Evolutionary conservation across 64 coral and sea anemone genomes (phyloP).

Genomic region (Porites lutea): DNA sequence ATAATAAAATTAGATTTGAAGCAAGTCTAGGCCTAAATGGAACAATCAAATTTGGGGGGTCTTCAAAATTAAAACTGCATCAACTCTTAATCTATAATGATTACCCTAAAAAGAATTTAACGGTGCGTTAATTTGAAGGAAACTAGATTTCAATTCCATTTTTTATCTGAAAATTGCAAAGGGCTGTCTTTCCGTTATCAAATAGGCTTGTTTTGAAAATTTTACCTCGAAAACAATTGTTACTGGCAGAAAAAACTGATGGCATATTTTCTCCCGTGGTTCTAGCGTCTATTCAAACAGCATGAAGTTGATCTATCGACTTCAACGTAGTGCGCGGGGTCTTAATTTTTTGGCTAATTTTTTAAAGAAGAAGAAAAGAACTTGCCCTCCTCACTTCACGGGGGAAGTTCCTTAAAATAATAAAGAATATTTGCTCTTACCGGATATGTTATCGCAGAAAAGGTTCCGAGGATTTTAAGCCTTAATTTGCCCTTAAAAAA

Average conservation of each 20-base stretch:
- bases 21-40: neutral
- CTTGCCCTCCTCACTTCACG: neutral
- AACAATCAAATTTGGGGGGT: neutral
- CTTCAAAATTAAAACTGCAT: neutral
- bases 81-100: neutral
- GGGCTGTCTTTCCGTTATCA: conserved; percentile 4
- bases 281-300: neutral
- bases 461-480: neutral
- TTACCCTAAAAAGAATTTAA: neutral
- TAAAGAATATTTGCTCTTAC: neutral
- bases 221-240: neutral
- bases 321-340: neutral
- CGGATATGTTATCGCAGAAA: neutral
- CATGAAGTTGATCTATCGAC: conserved; percentile 4
- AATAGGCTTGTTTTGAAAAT: conserved; percentile 26
- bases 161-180: conserved; percentile 14
- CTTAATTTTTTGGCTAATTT: conserved; percentile 12
- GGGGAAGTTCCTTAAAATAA: neutral
- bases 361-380: neutral
- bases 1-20: conserved; percentile 13
- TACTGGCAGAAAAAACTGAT: neutral
- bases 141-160: conserved; percentile 3
- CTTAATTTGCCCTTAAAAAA: neutral
- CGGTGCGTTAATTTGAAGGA: neutral
- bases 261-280: neutral